Evolutionary conservation across 2,113 vertebrate genomes (phyloP).

Genomic region (Holacanthus passer): DNA sequence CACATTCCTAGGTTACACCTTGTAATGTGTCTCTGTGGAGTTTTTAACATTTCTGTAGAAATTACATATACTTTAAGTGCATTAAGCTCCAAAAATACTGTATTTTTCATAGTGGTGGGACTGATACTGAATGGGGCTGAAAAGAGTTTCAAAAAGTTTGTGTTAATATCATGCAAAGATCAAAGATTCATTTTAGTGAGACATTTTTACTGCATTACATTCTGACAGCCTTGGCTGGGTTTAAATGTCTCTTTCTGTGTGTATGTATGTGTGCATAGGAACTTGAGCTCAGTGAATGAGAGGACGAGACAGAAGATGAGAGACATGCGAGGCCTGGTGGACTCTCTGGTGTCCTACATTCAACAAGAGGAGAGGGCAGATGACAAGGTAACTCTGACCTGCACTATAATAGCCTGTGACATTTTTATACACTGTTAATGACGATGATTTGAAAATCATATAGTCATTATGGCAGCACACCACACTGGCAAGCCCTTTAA

Average conservation of each 20-base stretch:
- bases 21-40: neutral
- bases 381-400: slow-evolving; percentile 88
- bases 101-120: neutral
- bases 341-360: slow-evolving; percentile 92
- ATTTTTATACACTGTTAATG: neutral
- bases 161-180: neutral
- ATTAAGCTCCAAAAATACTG: neutral
- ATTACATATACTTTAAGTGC: neutral
- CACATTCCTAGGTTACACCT: neutral
- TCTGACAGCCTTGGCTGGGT: neutral
- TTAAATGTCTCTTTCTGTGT: neutral
- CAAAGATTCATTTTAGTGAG: neutral
- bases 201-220: neutral
- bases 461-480: neutral
- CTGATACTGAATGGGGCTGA: neutral
- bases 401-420: neutral
- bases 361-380: slow-evolving; percentile 89
- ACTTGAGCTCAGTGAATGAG: slow-evolving; percentile 95
- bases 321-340: slow-evolving; percentile 90
- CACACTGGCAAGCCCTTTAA: neutral
- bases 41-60: neutral
- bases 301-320: slow-evolving; percentile 96
- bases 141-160: neutral
- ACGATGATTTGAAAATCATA: neutral
- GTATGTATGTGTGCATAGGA: slow-evolving; percentile 79